These are phyloP conservation scores for Lepilemur ruficaudatus DNA, from an alignment of 2,797 vertebrate species.

Conservation along the genomic window DNA sequence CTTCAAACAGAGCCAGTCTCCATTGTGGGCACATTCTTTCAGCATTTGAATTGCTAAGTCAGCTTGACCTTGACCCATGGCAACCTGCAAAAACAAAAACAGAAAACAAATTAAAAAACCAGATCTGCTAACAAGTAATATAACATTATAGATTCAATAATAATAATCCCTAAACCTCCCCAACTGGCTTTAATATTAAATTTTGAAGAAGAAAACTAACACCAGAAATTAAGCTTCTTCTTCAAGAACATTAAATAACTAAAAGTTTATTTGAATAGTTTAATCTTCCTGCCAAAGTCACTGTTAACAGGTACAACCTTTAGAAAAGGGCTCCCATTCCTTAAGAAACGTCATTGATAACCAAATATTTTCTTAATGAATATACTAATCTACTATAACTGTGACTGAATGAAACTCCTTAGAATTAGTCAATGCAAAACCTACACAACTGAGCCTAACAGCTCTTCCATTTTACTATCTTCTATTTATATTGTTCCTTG, in stretches of 20 bases:
- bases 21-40: constrained; percentile 91
- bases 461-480: not conserved
- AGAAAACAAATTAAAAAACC: not conserved
- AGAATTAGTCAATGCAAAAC: not conserved
- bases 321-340: not conserved
- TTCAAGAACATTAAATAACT: not conserved
- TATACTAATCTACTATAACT: not conserved
- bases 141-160: not conserved
- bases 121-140: not conserved
- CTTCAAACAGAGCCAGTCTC: constrained; percentile 98
- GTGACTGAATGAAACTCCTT: not conserved
- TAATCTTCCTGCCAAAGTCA: not conserved
- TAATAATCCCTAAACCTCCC: not conserved
- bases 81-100: constrained; percentile 88
- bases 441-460: not conserved
- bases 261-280: not conserved
- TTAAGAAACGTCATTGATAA: not conserved
- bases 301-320: not conserved
- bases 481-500: not conserved
- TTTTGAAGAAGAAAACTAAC: not conserved
- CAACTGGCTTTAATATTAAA: not conserved
- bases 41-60: constrained; percentile 94
- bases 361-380: not conserved
- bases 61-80: constrained; percentile 98
- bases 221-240: not conserved